A percentile compares a stretch with the other conserved stretches of the same genome.
These are phyloP conservation scores for Isaurus tuberculatus DNA, from an alignment of 92 coral and sea anemone genomes.

Conservation along the genomic window DNA sequence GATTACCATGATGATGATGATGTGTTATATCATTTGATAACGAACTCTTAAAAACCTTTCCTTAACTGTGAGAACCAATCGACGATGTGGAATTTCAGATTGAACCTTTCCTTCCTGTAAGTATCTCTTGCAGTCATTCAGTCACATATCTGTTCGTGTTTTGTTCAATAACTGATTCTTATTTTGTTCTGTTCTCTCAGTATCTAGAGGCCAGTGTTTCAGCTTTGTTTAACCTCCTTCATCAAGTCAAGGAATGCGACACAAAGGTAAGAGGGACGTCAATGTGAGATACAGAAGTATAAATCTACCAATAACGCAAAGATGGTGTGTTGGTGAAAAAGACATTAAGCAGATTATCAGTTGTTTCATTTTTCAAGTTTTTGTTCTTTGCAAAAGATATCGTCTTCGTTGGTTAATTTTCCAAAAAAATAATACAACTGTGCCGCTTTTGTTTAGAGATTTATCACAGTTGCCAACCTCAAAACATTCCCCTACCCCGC, in stretches of 20 bases:
- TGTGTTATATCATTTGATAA: background rate
- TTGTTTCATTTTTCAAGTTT: too few relatives aligned
- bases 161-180: background rate
- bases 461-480: too few relatives aligned
- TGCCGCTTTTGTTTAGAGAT: too few relatives aligned
- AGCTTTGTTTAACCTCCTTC: constrained; percentile 74
- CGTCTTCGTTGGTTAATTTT: too few relatives aligned
- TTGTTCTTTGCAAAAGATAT: too few relatives aligned
- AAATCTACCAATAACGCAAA: too few relatives aligned
- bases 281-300: background rate
- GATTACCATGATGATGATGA: background rate
- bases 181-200: constrained; percentile 26
- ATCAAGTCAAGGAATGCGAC: constrained; percentile 88
- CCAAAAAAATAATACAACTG: too few relatives aligned
- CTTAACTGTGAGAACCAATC: constrained; percentile 69
- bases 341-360: too few relatives aligned
- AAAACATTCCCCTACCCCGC: too few relatives aligned
- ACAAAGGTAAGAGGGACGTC: constrained; percentile 70
- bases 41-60: background rate
- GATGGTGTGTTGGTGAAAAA: too few relatives aligned
- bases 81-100: constrained; percentile 92
- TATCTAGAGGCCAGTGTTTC: constrained; percentile 74
- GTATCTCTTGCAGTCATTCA: constrained; percentile 4
- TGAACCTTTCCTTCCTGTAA: constrained; percentile 90
- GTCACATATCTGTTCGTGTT: too few relatives aligned